A percentile compares a stretch with the other conserved stretches of the same genome.
These are phyloP conservation scores for Vulpes vulpes DNA, from an alignment of 2,113 vertebrate genomes.

Conservation along the genomic window DNA sequence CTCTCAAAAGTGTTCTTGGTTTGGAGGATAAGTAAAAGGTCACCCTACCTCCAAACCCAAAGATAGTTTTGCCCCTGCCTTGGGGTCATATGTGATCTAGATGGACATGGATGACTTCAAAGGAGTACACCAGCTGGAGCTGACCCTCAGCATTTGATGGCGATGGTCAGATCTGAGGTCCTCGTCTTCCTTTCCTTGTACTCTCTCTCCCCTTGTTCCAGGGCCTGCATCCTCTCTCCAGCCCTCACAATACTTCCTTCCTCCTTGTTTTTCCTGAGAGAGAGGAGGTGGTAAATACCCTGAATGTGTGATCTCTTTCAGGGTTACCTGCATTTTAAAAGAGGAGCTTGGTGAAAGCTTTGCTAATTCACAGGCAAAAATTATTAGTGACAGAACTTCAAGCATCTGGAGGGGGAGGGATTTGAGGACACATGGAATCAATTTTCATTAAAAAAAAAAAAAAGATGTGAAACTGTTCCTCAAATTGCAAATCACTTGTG, in stretches of 20 bases:
- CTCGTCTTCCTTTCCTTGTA: background rate
- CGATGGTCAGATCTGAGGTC: background rate
- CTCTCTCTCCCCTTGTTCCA: background rate
- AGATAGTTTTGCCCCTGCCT: background rate
- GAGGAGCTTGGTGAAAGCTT: constrained; percentile 47
- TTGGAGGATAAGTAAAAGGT: background rate
- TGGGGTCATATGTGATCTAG: background rate
- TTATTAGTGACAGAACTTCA: background rate
- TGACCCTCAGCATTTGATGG: background rate
- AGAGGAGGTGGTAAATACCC: background rate
- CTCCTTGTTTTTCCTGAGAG: background rate
- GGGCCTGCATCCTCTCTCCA: background rate
- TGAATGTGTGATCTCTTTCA: constrained; percentile 1
- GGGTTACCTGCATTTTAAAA: constrained; percentile 49
- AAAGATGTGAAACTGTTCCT: background rate
- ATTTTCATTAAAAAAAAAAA: background rate
- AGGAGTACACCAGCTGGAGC: background rate
- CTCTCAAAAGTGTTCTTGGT: background rate
- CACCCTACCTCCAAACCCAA: background rate
- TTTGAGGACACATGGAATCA: background rate
- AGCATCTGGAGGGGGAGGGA: background rate
- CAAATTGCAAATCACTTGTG: background rate
- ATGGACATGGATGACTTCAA: background rate
- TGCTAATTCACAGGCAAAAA: constrained; percentile 26
- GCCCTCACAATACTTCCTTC: background rate